Evolutionary conservation across 2,797 vertebrate species (phyloP).

Genomic region (Gallinago solitaria): DNA sequence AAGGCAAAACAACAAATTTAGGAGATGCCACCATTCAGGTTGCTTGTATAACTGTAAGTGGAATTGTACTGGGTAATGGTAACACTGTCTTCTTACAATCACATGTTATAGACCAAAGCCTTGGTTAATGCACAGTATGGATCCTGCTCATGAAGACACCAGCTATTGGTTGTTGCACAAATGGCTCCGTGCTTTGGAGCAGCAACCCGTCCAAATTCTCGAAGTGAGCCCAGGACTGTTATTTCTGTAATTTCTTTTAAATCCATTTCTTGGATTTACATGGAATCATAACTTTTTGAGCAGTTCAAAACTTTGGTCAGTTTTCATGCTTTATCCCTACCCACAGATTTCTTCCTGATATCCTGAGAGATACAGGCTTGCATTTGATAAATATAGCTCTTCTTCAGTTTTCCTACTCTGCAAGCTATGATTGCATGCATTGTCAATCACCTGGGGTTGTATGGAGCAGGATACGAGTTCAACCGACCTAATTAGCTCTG

Average conservation of each 20-base stretch:
- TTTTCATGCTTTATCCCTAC: not conserved
- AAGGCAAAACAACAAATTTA: not conserved
- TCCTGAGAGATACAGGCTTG: not conserved
- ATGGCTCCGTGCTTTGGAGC: not conserved
- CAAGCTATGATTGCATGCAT: not conserved
- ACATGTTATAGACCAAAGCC: fast-evolving
- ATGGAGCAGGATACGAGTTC: not conserved
- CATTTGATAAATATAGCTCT: not conserved
- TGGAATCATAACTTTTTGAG: not conserved
- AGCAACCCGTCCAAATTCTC: not conserved
- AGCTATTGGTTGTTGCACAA: not conserved
- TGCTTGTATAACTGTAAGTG: not conserved
- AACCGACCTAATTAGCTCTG: not conserved
- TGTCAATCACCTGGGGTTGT: not conserved
- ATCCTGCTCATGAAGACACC: not conserved
- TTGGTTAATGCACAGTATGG: fast-evolving
- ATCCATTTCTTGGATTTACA: not conserved
- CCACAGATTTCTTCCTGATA: not conserved
- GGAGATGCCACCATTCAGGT: not conserved
- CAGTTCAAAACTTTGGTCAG: not conserved
- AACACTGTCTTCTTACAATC: not conserved
- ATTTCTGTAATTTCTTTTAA: no score
- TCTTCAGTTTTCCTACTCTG: not conserved
- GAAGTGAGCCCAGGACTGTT: not conserved
- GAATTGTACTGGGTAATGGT: not conserved